Conservation (phyloP, 2,797 vertebrate species). For the Arrhamphus sclerolepis region DNA sequence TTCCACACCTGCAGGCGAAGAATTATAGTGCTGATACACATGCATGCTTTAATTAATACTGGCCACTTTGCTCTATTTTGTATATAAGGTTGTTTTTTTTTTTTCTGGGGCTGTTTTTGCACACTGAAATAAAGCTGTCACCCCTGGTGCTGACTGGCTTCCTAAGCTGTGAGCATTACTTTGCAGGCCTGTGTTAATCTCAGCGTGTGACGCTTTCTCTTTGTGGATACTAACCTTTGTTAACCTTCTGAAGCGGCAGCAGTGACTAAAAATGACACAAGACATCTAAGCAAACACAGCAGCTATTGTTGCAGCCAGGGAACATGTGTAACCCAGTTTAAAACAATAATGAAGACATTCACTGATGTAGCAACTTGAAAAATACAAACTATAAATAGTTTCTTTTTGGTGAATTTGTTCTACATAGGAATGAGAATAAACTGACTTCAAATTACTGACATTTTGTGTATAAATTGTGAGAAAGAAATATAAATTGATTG, state of each 20-base stretch:
- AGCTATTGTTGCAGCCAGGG: no score
- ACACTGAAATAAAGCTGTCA: constrained; percentile 61
- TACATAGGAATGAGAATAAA: no score
- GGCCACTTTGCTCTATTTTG: no score
- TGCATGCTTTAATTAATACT: constrained; percentile 51
- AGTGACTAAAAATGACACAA: constrained; percentile 37
- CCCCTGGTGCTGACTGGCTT: constrained; percentile 26
- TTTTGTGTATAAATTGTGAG: no score
- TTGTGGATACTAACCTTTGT: constrained; percentile 42
- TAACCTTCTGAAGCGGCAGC: constrained; percentile 28
- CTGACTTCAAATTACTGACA: no score
- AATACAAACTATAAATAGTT: not conserved
- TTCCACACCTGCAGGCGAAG: constrained; percentile 11
- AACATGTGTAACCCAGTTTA: constrained; percentile 23
- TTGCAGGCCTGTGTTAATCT: constrained; percentile 51
- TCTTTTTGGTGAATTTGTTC: no score
- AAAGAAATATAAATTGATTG: no score
- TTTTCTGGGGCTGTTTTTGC: constrained; percentile 44
- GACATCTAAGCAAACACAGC: constrained; percentile 32
- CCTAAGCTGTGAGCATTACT: constrained; percentile 50
- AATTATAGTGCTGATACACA: constrained; percentile 35
- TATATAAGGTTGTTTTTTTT: constrained; percentile 41
- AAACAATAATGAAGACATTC: constrained; percentile 1
- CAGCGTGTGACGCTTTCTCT: constrained; percentile 27
- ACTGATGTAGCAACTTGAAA: not conserved